Conservation (phyloP, 2,797 vertebrate species). For the Leptoclinus maculatus region DNA sequence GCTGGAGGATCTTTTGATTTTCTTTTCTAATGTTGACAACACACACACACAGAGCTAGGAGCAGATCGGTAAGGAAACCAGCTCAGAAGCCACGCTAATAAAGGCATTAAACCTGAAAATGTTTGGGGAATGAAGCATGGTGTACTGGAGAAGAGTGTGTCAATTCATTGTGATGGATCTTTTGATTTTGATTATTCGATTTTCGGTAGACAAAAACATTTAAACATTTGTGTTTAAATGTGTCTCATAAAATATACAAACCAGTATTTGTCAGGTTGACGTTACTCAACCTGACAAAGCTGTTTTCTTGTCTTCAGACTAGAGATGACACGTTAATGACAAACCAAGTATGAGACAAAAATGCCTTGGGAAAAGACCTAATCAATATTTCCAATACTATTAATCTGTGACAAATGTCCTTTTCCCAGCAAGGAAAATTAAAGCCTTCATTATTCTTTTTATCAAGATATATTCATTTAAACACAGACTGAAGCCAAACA, state of each 20-base stretch:
- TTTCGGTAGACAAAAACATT: neutral
- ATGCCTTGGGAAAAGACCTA: neutral
- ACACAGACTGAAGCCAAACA: neutral
- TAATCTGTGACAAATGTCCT: neutral
- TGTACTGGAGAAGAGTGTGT: neutral
- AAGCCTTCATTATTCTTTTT: neutral
- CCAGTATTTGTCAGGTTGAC: neutral
- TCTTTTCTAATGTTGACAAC: too few relatives aligned
- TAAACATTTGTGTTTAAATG: neutral
- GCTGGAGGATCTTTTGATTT: neutral
- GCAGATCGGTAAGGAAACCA: neutral
- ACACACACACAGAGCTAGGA: neutral
- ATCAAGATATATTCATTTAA: neutral
- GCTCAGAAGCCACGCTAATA: neutral
- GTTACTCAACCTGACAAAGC: neutral
- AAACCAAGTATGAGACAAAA: neutral
- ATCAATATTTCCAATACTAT: constrained; percentile 1
- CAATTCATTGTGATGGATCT: neutral
- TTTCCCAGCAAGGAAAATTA: neutral
- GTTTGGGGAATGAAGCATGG: neutral
- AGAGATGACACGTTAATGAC: neutral
- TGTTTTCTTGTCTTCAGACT: neutral
- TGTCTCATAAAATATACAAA: neutral
- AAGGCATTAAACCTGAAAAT: neutral
- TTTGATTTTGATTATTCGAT: neutral